phyloP scores from a whole-genome alignment of 2,797 vertebrate genomes.

The Syngnathus rostellatus region DNA sequence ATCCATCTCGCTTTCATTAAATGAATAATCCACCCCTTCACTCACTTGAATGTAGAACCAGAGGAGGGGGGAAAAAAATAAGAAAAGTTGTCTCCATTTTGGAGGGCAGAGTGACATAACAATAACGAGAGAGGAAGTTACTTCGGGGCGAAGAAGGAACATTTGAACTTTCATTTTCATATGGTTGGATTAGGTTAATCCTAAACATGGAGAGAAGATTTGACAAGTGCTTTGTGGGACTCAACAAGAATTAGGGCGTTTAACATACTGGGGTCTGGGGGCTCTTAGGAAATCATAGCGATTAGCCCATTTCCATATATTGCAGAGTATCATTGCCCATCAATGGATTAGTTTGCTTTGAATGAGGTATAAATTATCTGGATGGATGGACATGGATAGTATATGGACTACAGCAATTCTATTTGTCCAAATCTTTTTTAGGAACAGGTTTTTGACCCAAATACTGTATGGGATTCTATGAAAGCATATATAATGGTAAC shows the following conservation, averaged over 20 bases:
- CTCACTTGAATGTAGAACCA: conserved; percentile 31
- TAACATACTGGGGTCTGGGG: conserved; percentile 22
- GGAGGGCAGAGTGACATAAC: conserved; percentile 41
- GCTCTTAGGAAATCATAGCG: conserved; percentile 18
- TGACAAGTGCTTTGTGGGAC: conserved; percentile 47
- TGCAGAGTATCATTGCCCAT: conserved; percentile 3
- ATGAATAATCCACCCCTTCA: conserved; percentile 59
- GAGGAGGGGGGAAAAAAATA: conserved; percentile 1
- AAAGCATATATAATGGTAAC: neutral
- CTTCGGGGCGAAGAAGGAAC: conserved; percentile 36
- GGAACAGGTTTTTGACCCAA: neutral
- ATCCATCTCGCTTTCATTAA: conserved; percentile 59
- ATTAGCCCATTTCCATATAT: conserved; percentile 3
- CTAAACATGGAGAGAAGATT: conserved; percentile 42
- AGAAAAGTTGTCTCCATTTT: conserved; percentile 13
- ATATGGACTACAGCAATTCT: neutral
- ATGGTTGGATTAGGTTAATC: conserved; percentile 60
- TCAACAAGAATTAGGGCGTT: conserved; percentile 54
- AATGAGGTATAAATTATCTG: neutral
- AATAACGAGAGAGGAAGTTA: conserved; percentile 43
- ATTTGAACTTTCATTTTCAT: conserved; percentile 53
- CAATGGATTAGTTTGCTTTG: neutral
- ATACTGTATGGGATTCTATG: neutral
- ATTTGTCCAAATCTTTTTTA: neutral
- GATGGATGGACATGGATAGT: neutral